Conservation (phyloP, 2,113 vertebrate genomes). For the Pungitius pungitius region DNA sequence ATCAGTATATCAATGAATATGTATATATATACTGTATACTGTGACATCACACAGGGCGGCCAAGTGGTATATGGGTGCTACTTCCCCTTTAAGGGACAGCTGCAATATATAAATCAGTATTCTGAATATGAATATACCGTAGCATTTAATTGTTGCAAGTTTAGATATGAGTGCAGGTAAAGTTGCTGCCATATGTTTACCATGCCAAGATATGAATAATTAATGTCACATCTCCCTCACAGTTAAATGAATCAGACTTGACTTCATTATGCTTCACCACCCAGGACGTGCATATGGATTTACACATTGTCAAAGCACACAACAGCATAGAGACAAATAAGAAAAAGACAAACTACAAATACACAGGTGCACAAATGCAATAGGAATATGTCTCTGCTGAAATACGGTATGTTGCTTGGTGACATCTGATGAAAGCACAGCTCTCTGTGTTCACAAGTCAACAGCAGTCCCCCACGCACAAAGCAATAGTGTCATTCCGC, state of each 20-base stretch:
- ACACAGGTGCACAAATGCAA: not conserved
- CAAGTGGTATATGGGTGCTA: too few relatives aligned
- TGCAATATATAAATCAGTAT: too few relatives aligned
- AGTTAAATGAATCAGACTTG: not conserved
- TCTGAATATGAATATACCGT: too few relatives aligned
- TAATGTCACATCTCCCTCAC: not conserved
- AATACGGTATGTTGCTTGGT: not conserved
- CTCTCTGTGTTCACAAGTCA: not conserved
- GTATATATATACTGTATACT: too few relatives aligned
- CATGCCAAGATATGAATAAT: not conserved
- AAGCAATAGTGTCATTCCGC: not conserved
- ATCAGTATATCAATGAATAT: too few relatives aligned
- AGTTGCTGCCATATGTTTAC: conserved; percentile 10
- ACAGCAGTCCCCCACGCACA: not conserved
- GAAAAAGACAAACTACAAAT: not conserved
- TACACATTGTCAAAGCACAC: not conserved
- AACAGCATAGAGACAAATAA: not conserved
- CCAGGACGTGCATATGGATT: not conserved
- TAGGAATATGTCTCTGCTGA: not conserved
- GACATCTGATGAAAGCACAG: not conserved
- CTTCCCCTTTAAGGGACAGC: too few relatives aligned
- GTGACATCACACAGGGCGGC: too few relatives aligned
- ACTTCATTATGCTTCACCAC: not conserved
- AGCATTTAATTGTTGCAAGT: conserved; percentile 12
- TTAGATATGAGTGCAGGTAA: conserved; percentile 2